These are phyloP conservation scores for Sphecodes monilicornis DNA, from an alignment of 2,888 invertebrate genomes.

Conservation along the genomic window DNA sequence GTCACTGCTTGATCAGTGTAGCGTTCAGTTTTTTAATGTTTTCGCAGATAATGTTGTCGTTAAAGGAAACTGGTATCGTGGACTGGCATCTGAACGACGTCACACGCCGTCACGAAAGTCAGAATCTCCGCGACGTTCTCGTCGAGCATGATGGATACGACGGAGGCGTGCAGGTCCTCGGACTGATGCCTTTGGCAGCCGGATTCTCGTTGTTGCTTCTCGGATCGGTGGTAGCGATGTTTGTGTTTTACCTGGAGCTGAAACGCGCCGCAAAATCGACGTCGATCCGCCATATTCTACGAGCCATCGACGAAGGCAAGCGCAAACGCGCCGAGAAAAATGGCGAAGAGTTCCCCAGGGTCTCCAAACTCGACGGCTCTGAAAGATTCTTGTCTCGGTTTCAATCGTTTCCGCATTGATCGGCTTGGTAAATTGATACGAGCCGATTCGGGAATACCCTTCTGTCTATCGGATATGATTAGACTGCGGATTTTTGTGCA, in stretches of 20 bases:
- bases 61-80: constrained; percentile 76
- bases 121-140: constrained; percentile 73
- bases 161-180: constrained; percentile 66
- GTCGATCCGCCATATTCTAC: constrained; percentile 24
- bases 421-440: not conserved
- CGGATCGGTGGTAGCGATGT: constrained; percentile 71
- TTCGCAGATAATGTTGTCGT: constrained; percentile 73
- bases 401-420: not conserved
- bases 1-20: not conserved
- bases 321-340: not conserved
- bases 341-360: not conserved
- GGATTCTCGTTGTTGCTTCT: constrained; percentile 75
- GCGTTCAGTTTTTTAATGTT: not conserved
- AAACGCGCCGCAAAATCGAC: constrained; percentile 35
- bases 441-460: not conserved
- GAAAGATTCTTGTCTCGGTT: not conserved
- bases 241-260: constrained; percentile 76
- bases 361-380: not conserved
- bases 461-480: not conserved
- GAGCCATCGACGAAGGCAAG: constrained; percentile 31
- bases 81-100: constrained; percentile 75
- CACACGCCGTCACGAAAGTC: constrained; percentile 71
- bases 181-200: constrained; percentile 77
- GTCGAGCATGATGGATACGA: constrained; percentile 74
- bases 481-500: not conserved